Percentiles rank a stretch among this genome's conserved stretches.
These are phyloP conservation scores for Misgurnus anguillicaudatus DNA, from an alignment of 2,113 vertebrate species.

Conservation along the genomic window DNA sequence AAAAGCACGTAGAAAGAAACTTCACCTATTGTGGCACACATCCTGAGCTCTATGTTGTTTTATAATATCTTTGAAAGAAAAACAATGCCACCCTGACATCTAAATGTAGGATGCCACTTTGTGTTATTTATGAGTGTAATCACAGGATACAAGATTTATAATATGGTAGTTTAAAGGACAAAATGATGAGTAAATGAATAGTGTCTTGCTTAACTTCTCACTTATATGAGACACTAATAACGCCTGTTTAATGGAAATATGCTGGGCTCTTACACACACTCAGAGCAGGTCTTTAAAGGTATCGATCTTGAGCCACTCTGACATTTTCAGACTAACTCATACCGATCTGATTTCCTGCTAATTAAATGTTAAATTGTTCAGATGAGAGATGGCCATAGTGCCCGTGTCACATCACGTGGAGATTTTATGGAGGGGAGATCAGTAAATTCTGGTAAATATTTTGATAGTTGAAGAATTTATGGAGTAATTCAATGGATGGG, in stretches of 20 bases:
- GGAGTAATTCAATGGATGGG: too few relatives aligned
- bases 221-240: conserved; percentile 10
- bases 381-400: not conserved
- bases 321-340: conserved; percentile 38
- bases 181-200: not conserved
- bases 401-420: not conserved
- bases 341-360: conserved; percentile 21
- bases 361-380: conserved; percentile 26
- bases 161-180: not conserved
- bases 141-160: conserved; percentile 9
- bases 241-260: conserved; percentile 18
- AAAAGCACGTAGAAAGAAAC: not conserved
- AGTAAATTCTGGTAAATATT: too few relatives aligned
- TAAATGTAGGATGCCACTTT: not conserved
- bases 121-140: conserved; percentile 24
- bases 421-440: not conserved
- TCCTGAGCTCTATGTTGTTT: not conserved
- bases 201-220: not conserved
- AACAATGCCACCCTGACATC: not conserved
- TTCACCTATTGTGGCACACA: not conserved
- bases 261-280: conserved; percentile 3
- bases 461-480: too few relatives aligned
- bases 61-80: conserved; percentile 1
- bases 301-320: conserved; percentile 44
- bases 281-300: conserved; percentile 31